Base-by-base conservation (phyloP, 2,797 vertebrate species). In the Ctenosaura bakeri region DNA sequence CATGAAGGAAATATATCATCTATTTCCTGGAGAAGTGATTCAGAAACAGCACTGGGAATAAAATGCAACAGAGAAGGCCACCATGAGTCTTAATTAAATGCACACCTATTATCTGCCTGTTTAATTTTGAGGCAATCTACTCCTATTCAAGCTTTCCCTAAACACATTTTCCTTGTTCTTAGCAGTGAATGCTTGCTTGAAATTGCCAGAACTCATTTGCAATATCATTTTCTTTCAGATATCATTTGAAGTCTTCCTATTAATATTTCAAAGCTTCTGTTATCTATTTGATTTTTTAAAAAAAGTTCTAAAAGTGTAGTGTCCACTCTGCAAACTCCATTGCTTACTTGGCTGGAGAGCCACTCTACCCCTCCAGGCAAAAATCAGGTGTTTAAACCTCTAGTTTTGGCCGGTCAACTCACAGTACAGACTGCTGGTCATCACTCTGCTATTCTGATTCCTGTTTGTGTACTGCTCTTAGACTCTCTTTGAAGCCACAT, bases 211-310 rank as follows among this genome's bases (percentile, higher is more conserved):
- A 8, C 6, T 90, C 82, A 88, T 76, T 87, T 93, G 87, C 54
- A 77, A 0, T 0, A 77, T 93, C 86, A 77, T 69, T 74, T 89
- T 38, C 54, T 85, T 93, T 93, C 90, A 90, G 26, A 12, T n/a
- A 83, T 83, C 9, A 94, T 91, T 94, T 88, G 90, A 92, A 91
- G 22, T 6, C 22, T 69, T 82, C 10, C 38, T 85, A 80, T 84
- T 90, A 92, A 93, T 91, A 91, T 89, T 92, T 92, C 12, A 85
- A 90, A 81, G 0, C 0, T 83, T 93, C 93, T 91, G 24, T 83
- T 69, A 88, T 69, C 50, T 90, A 6, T 89, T 94, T 93, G 93
- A 64, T 93, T 93, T 10, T 10, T 59, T 59, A 52, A 52, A 52
- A 12, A 62, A 62, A 62, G 59, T 6, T 62, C 6, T 62, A 6